phyloP scores from a whole-genome alignment of 30 jellyfish, hydroid and myxozoan genomes.

The Pelagia noctiluca region DNA sequence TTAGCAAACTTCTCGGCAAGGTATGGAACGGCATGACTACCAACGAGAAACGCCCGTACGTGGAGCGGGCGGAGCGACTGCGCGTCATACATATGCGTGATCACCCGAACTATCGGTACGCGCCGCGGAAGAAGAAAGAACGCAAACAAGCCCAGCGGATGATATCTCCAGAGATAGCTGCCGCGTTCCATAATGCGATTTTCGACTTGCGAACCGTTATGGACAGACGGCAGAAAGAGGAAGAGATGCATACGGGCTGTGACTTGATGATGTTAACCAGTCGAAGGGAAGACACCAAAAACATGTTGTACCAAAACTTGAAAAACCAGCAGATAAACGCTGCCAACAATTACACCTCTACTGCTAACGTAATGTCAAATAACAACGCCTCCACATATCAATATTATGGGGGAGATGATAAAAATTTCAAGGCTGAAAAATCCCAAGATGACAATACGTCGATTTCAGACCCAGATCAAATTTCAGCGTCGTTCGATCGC shows the following conservation, averaged over 20 bases:
- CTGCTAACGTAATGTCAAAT: background rate
- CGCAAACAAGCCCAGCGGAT: slow-evolving; percentile 75
- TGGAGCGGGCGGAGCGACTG: slow-evolving; percentile 87
- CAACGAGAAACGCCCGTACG: slow-evolving; percentile 94
- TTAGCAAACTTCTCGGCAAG: slow-evolving; percentile 92
- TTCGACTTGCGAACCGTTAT: slow-evolving; percentile 81
- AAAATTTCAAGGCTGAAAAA: background rate
- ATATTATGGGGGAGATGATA: slow-evolving; percentile 54
- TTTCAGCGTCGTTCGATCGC: slow-evolving; percentile 32
- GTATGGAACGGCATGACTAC: slow-evolving; percentile 95
- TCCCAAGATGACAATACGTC: slow-evolving; percentile 23
- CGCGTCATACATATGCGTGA: slow-evolving; percentile 94
- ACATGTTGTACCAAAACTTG: slow-evolving; percentile 45
- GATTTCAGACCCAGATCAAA: slow-evolving; percentile 20
- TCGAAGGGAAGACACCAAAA: slow-evolving; percentile 55
- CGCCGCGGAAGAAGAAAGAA: slow-evolving; percentile 94
- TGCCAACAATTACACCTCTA: background rate
- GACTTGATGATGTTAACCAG: slow-evolving; percentile 68
- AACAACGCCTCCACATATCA: slow-evolving; percentile 55
- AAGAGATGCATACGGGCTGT: slow-evolving; percentile 31
- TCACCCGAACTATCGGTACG: slow-evolving; percentile 96
- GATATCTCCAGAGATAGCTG: slow-evolving; percentile 96
- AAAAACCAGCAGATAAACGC: slow-evolving; percentile 7
- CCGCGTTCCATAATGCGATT: slow-evolving; percentile 85
- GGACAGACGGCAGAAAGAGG: slow-evolving; percentile 35